These are phyloP conservation scores for Eudemis profundana DNA, from an alignment of 2,888 invertebrate species.

Conservation along the genomic window DNA sequence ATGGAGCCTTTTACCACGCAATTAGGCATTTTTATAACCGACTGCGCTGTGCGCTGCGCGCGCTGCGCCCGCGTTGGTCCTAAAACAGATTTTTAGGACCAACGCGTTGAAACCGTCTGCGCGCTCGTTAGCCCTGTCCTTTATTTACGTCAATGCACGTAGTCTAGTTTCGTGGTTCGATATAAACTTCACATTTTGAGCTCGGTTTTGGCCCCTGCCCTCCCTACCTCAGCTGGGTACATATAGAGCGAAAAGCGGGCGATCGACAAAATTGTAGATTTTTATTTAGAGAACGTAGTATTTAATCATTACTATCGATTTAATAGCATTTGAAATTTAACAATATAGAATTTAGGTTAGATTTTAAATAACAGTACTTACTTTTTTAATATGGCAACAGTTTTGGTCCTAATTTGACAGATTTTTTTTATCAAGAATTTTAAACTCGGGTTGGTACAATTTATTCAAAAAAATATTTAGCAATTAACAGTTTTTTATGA, in stretches of 20 bases:
- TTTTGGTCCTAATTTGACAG: constrained; percentile 44
- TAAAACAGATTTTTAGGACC: too few relatives aligned
- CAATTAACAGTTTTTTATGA: background rate
- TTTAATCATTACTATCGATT: constrained; percentile 30
- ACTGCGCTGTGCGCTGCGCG: too few relatives aligned
- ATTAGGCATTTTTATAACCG: too few relatives aligned
- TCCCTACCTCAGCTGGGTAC: constrained; percentile 24
- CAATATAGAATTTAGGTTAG: constrained; percentile 37
- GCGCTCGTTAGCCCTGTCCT: too few relatives aligned
- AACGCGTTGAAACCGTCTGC: too few relatives aligned
- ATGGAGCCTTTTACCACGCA: too few relatives aligned
- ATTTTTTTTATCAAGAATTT: constrained; percentile 13
- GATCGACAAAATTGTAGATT: constrained; percentile 32
- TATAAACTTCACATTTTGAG: too few relatives aligned
- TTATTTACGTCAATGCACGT: too few relatives aligned
- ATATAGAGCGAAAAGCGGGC: constrained; percentile 18
- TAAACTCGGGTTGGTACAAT: background rate
- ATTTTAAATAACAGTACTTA: constrained; percentile 41
- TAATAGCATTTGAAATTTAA: constrained; percentile 43
- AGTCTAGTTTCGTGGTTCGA: too few relatives aligned
- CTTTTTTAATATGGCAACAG: constrained; percentile 53
- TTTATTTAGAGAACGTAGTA: constrained; percentile 34
- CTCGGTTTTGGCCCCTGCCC: too few relatives aligned
- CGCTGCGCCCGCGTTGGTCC: too few relatives aligned
- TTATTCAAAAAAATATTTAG: background rate